Conservation (phyloP, 2,888 invertebrate species). For the Mongoloraphidia duomilia region DNA sequence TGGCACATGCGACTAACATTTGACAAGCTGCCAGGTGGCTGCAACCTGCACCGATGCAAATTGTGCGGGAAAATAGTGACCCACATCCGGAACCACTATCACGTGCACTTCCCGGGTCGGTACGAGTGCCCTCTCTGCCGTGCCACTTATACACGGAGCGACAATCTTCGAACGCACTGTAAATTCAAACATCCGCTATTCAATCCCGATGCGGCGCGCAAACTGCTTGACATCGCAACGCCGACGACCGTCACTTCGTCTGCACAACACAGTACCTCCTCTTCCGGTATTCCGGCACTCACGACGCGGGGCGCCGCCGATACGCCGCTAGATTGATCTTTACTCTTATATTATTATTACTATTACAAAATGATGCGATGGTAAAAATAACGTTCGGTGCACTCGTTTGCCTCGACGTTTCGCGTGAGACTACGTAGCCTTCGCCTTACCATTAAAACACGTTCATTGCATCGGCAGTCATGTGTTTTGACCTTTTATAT, state of each 20-base stretch:
- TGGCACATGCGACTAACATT: constrained; percentile 91
- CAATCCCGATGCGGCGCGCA: constrained; percentile 65
- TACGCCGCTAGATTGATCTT: constrained; percentile 34
- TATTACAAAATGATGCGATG: constrained; percentile 27
- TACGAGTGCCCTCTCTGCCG: constrained; percentile 85
- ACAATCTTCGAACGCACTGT: constrained; percentile 85
- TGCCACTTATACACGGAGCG: constrained; percentile 82
- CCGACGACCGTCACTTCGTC: constrained; percentile 34
- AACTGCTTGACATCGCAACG: constrained; percentile 40
- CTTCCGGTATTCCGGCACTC: constrained; percentile 16
- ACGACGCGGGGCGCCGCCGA: constrained; percentile 20
- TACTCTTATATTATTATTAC: constrained; percentile 27
- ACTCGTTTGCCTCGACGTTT: constrained; percentile 31
- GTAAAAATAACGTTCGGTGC: constrained; percentile 12
- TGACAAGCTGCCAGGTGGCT: constrained; percentile 84
- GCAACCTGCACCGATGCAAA: constrained; percentile 87
- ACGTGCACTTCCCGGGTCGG: constrained; percentile 84
- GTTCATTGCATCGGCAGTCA: too few relatives aligned
- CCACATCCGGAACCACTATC: constrained; percentile 88
- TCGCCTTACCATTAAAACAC: background rate
- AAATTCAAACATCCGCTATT: constrained; percentile 83
- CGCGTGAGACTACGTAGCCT: constrained; percentile 25
- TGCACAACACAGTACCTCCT: background rate
- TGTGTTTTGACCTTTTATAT: too few relatives aligned
- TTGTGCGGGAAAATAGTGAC: constrained; percentile 90